phyloP scores from a whole-genome alignment of 2,888 invertebrate genomes.

The Diplazon laetatorius region DNA sequence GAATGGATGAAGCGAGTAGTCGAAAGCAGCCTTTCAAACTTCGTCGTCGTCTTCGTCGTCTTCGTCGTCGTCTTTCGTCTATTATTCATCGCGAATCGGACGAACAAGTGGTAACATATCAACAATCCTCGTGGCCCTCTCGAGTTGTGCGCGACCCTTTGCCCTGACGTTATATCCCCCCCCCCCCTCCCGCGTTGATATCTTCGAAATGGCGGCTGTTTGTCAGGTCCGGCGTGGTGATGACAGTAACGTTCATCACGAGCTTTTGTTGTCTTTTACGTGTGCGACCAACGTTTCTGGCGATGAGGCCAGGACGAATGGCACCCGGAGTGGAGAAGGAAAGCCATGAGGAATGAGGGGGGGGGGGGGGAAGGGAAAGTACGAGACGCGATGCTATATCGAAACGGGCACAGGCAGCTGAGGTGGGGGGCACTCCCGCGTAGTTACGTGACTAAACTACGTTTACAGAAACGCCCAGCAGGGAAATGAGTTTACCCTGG shows the following conservation, averaged over 20 bases:
- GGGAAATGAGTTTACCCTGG: conserved; percentile 74
- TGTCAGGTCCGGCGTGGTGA: conserved; percentile 80
- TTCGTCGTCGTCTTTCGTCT: not conserved
- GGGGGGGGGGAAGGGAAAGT: conserved; percentile 20
- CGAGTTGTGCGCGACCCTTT: conserved; percentile 9
- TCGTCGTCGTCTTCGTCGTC: not conserved
- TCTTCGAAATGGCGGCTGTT: conserved; percentile 72
- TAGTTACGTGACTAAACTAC: conserved; percentile 79
- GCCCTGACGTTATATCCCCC: too few species aligned
- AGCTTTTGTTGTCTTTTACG: conserved; percentile 69
- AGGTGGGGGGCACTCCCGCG: conserved; percentile 50
- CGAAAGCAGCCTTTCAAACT: conserved; percentile 6
- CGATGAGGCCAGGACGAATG: conserved; percentile 9
- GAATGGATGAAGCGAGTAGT: conserved; percentile 21
- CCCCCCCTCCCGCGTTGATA: conserved; percentile 12
- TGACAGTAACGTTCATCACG: conserved; percentile 78
- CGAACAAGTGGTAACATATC: conserved; percentile 3
- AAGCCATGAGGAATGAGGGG: conserved; percentile 49
- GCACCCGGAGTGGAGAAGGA: conserved; percentile 40
- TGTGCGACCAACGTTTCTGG: conserved; percentile 17
- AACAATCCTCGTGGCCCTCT: conserved; percentile 7
- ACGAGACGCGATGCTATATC: conserved; percentile 15
- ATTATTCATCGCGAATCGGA: conserved; percentile 16
- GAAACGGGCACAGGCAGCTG: conserved; percentile 16
- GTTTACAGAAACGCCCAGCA: conserved; percentile 66